These are phyloP conservation scores for Tamandua tetradactyla DNA, from an alignment of 2,797 vertebrate species.

Conservation along the genomic window DNA sequence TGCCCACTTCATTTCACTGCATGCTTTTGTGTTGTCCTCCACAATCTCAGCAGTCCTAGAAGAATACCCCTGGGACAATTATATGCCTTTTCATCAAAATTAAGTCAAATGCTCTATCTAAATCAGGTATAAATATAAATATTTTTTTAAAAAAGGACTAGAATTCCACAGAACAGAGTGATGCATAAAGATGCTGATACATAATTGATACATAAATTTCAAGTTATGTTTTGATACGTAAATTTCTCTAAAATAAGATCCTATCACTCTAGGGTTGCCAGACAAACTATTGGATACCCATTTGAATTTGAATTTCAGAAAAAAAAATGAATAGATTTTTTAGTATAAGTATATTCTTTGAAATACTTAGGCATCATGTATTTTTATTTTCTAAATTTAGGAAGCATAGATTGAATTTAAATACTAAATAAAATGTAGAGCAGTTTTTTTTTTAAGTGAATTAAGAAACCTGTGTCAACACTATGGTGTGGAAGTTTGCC, in stretches of 20 bases:
- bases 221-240: background rate
- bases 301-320: background rate
- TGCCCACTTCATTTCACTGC: background rate
- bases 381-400: background rate
- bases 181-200: background rate
- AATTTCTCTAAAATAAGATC: background rate
- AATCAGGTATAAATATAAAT: background rate
- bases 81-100: background rate
- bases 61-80: background rate
- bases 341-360: background rate
- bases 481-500: background rate
- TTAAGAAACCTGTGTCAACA: background rate
- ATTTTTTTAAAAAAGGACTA: background rate
- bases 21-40: background rate
- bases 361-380: background rate
- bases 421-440: background rate
- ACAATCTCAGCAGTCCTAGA: background rate
- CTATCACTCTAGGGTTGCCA: background rate
- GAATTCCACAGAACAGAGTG: background rate
- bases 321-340: background rate
- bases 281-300: background rate
- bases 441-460: background rate
- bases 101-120: background rate
- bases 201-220: no score
- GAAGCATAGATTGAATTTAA: background rate